A percentile compares a stretch with the other conserved stretches of the same genome.
Conservation (phyloP, 2,888 invertebrate species). For the Eilema caniola region DNA sequence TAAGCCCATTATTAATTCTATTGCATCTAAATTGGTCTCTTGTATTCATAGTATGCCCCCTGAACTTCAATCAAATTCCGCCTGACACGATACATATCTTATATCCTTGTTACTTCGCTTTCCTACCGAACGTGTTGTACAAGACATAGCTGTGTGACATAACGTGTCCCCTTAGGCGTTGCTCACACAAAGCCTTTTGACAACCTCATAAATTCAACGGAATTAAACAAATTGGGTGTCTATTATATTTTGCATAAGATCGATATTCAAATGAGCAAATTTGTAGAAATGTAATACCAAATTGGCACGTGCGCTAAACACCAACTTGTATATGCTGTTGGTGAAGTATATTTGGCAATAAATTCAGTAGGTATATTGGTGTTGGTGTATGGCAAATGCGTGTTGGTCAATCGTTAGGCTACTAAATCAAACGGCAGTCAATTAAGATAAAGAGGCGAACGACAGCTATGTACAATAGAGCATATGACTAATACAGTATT, state of each 20-base stretch:
- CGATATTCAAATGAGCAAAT: conserved; percentile 37
- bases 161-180: conserved; percentile 79
- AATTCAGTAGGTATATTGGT: conserved; percentile 48
- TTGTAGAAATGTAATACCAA: conserved; percentile 38
- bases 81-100: conserved; percentile 73
- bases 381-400: conserved; percentile 52
- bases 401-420: conserved; percentile 65
- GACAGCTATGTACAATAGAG: conserved; percentile 81
- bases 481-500: conserved; percentile 82
- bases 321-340: conserved; percentile 59
- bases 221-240: conserved; percentile 30
- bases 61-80: conserved; percentile 73
- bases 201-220: conserved; percentile 52
- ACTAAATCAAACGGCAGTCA: conserved; percentile 85
- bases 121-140: conserved; percentile 75
- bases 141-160: conserved; percentile 79
- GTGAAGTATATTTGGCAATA: conserved; percentile 46
- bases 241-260: conserved; percentile 45
- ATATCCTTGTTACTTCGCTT: conserved; percentile 84
- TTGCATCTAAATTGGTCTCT: conserved; percentile 41
- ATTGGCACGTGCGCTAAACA: conserved; percentile 58
- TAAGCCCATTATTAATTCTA: conserved; percentile 31
- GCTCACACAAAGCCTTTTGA: conserved; percentile 66
- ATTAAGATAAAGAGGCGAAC: conserved; percentile 84
- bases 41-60: conserved; percentile 54